phyloP scores from a whole-genome alignment of 2,797 vertebrate species.

The Dendrocincla fuliginosa region DNA sequence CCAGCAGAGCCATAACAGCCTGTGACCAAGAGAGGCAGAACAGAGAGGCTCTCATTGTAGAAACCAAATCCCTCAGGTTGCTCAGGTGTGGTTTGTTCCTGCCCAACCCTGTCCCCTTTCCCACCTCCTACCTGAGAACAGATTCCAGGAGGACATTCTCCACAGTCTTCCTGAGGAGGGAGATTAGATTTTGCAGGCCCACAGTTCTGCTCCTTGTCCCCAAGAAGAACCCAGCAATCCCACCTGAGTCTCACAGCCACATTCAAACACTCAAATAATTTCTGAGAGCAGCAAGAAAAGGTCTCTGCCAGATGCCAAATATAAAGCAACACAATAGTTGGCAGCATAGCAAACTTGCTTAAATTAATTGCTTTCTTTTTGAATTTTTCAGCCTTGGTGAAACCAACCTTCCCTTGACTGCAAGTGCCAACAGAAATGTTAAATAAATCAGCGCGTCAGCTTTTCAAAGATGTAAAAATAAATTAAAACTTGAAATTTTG shows the following conservation, averaged over 20 bases:
- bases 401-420: constrained; percentile 11
- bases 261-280: not conserved
- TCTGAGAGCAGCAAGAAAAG: not conserved
- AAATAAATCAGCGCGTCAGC: not conserved
- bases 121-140: not conserved
- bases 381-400: constrained; percentile 11
- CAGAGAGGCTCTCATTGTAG: not conserved
- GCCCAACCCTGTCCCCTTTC: not conserved
- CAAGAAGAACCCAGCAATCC: not conserved
- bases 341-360: not conserved
- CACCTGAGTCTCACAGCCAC: not conserved
- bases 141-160: not conserved
- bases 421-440: not conserved
- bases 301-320: not conserved
- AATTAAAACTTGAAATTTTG: not conserved
- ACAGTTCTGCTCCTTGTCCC: not conserved
- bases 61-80: not conserved
- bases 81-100: not conserved
- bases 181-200: not conserved
- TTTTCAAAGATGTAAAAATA: constrained; percentile 6
- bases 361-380: not conserved
- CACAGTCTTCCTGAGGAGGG: not conserved
- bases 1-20: not conserved
- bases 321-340: constrained; percentile 33
- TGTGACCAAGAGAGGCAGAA: not conserved